Evolutionary conservation across 1,140 invertebrate genomes (phyloP).

Genomic region (silkworm (Bombyx mori)): ASM3026992v2 NC_085116.1:8590501-8591000

Average conservation of each 20-base stretch:
- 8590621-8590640: conserved; percentile 46
- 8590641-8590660: conserved; percentile 72
- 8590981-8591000: no score
- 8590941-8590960: no score
- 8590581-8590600: conserved; percentile 37
- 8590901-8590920: no score
- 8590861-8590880: background rate
- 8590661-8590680: conserved; percentile 77
- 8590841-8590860: conserved; percentile 4
- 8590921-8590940: no score
- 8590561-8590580: conserved; percentile 48
- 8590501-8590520: conserved; percentile 51
- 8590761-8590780: conserved; percentile 79
- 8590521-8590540: conserved; percentile 52
- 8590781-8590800: conserved; percentile 73
- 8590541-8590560: conserved; percentile 61
- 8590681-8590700: conserved; percentile 78
- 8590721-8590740: conserved; percentile 75
- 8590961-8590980: no score
- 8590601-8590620: conserved; percentile 38
- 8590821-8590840: conserved; percentile 22
- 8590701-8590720: conserved; percentile 81
- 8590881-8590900: background rate
- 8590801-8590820: conserved; percentile 69
- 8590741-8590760: conserved; percentile 78